Evolutionary conservation across 2,113 vertebrate species (phyloP), one percentile per base, ranked within the genome.

Genomic region (Romanogobio albipinnatus): DNA sequence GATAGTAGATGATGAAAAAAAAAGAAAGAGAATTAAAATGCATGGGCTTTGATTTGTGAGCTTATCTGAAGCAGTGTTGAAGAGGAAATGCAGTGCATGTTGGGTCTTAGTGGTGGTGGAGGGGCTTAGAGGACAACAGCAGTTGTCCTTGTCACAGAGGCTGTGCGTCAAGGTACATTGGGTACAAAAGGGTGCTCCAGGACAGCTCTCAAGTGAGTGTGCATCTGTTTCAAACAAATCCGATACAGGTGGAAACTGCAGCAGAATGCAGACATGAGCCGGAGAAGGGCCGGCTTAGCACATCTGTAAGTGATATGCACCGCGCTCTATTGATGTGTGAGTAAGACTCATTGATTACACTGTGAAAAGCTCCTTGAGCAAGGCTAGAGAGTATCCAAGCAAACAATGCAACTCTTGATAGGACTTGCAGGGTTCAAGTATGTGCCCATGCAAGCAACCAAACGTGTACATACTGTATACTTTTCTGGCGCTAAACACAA

Each of bases 241-340:
- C 4, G 59, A 80, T 64, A 64, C 24, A 43, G 15, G 59, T 66
- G n/a, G 59, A 80, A 64, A 64, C 43, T 22, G 14, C 58, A 29
- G 36, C 3, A 1, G 59, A 64, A 59, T 45, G 33, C 3, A 2
- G 39, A 64, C 24, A 19, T 49, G 43, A 81, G 14, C 6, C n/a
- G 3, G 19, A 70, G 47, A 14, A 49, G 10, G 24, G 29, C 24
- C 6, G 19, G 17, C 47, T 81, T 68, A 81, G 79, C 47, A 81
- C 79, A 81, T 81, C 79, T 81, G 79, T 70, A 70, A 81, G 62
- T 81, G 26, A 81, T 68, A 81, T 70, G 62, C 45, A 26, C 24
- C 26, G 1, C 13, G 10, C 61, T 80, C 58, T 64, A 64, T 80
- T 80, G 58, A 80, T 80, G 78, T 80, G 59, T 49, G 43, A 64